Evolutionary conservation across 2,888 invertebrate genomes (phyloP), one percentile per base, ranked within the genome.

Genomic region (Pandemis corylana): DNA sequence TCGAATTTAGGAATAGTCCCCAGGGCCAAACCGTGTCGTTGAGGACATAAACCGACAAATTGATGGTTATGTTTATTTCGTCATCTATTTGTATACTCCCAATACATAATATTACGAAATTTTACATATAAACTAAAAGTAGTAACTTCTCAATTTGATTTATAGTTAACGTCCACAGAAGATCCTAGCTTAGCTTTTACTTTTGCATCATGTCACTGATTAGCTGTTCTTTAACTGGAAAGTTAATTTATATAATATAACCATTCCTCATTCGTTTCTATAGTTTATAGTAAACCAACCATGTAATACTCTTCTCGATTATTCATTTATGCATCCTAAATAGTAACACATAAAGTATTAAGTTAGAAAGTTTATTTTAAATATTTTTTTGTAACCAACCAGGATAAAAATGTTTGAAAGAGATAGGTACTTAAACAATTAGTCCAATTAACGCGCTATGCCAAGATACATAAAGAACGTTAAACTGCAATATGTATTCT

Each of bases 1-100:
- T 36, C 28, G 28, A 36, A 4, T 36, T 36, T 36, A 36, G 28
- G 28, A 36, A 36, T 36, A 36, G 10, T 63, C 7, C 7, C 59
- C 28, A 59, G 36, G 56, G 42, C 68, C 56, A 42, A 13, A n/a
- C 5, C 20, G 28, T 49, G 49, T 36, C 65, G 46, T 28, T 49
- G 56, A 65, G 73, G 73, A 59, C 59, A 28, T 65, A 59, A 69
- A 73, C 69, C 36, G 12, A 28, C 64, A 59, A 59, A 64, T 65
- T 65, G 64, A 73, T 69, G 51, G 9, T n/a, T 13, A 4, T 59
- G 61, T 67, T 61, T 59, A 65, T 73, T 64, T 65, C 66, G 66
- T 70, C 65, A 70, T 74, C 59, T 74, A 20, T 69, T 74, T 70
- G 36, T 74, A 59, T 70, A 69, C 44, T 66, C 66, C 49, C 66